These are phyloP conservation scores for Bicyclus anynana DNA, from an alignment of 1,140 invertebrate species.

Conservation along the genomic window DNA sequence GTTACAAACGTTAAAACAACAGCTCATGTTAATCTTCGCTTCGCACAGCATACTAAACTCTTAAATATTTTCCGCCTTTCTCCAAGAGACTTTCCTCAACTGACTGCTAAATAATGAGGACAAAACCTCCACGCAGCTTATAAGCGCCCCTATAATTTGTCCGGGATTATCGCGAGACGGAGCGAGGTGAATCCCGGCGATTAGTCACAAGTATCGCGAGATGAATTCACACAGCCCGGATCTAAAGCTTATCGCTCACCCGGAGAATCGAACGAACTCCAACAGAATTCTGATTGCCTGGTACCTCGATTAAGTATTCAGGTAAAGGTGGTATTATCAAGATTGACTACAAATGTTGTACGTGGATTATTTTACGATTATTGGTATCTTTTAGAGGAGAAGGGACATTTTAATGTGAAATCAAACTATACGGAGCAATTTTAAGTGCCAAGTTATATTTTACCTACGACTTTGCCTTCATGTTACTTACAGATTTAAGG, in stretches of 20 bases:
- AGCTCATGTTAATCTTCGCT: neutral
- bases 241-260: conserved; percentile 20
- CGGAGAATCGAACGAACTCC: conserved; percentile 47
- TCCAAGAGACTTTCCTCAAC: conserved; percentile 26
- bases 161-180: conserved; percentile 66
- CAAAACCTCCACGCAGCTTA: conserved; percentile 48
- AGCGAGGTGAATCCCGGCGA: conserved; percentile 60
- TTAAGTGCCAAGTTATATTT: neutral
- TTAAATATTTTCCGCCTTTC: conserved; percentile 15
- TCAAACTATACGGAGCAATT: neutral
- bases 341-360: conserved; percentile 47
- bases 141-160: conserved; percentile 67
- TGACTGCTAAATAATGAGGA: conserved; percentile 61
- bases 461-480: no score
- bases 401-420: no score
- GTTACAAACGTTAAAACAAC: neutral
- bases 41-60: neutral
- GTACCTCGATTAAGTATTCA: conserved; percentile 59
- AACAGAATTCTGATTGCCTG: conserved; percentile 61
- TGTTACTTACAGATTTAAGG: no score
- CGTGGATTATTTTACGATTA: conserved; percentile 11
- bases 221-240: conserved; percentile 56
- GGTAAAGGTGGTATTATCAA: conserved; percentile 58
- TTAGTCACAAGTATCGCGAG: conserved; percentile 70
- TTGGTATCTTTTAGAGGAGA: conserved; percentile 7